A percentile compares a stretch with the other conserved stretches of the same genome.
These are phyloP conservation scores for Physella acuta DNA, from an alignment of 1,140 invertebrate species.

Conservation along the genomic window DNA sequence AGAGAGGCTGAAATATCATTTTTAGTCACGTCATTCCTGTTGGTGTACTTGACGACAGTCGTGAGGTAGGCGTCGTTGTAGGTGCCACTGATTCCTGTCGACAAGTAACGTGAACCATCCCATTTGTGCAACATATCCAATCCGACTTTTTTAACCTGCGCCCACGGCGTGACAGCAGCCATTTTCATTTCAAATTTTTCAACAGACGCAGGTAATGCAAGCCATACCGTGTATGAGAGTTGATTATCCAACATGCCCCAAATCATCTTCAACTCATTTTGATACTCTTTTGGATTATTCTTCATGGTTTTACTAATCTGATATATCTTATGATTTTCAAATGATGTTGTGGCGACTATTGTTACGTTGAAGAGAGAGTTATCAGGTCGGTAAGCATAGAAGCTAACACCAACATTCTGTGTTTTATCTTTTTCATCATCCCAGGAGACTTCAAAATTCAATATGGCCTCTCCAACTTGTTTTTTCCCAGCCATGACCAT, in stretches of 20 bases:
- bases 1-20: background rate
- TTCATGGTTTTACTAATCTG: background rate
- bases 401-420: constrained; percentile 11
- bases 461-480: background rate
- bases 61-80: constrained; percentile 13
- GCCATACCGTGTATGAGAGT: background rate
- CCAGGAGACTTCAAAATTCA: constrained; percentile 17
- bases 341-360: constrained; percentile 10
- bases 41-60: background rate
- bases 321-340: constrained; percentile 17
- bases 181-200: constrained; percentile 16
- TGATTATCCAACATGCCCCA: constrained; percentile 10
- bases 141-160: background rate
- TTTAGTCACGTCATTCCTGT: constrained; percentile 68
- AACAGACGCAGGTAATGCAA: background rate
- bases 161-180: background rate
- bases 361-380: background rate
- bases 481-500: constrained; percentile 13
- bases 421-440: constrained; percentile 23
- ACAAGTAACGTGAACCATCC: constrained; percentile 15
- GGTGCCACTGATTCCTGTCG: background rate
- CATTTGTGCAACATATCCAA: constrained; percentile 12
- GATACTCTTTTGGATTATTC: background rate
- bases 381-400: background rate
- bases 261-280: constrained; percentile 15